Conservation (phyloP, 2,797 vertebrate species). For the Uromys caudimaculatus region DNA sequence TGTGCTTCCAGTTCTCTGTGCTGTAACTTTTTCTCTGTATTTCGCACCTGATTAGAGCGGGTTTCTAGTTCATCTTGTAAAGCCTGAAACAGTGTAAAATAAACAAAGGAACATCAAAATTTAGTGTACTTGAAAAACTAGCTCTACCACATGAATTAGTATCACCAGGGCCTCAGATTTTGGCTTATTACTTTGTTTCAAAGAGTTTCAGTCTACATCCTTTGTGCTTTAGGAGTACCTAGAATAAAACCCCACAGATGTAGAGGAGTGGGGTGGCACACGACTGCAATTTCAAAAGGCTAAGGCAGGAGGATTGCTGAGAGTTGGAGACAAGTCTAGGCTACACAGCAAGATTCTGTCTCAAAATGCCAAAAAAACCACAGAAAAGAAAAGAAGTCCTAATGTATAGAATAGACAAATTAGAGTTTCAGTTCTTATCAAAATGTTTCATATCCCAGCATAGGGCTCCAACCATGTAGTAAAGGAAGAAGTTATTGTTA, state of each 20-base stretch:
- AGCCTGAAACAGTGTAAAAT: conserved; percentile 86
- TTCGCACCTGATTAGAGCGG: conserved; percentile 87
- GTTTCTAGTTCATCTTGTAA: conserved; percentile 92
- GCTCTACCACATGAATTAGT: neutral
- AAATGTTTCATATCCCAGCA: conserved; percentile 1
- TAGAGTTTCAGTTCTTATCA: conserved; percentile 37
- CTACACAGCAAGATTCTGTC: neutral
- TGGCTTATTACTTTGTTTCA: neutral
- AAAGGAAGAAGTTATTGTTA: neutral
- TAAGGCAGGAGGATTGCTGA: neutral
- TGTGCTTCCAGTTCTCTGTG: conserved; percentile 91
- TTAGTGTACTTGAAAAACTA: neutral
- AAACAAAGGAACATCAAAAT: conserved; percentile 56
- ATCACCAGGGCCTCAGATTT: neutral
- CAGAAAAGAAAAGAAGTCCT: neutral
- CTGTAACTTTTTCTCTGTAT: conserved; percentile 91
- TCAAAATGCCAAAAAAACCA: neutral
- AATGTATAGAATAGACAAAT: neutral
- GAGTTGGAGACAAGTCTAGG: neutral
- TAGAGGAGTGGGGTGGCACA: neutral
- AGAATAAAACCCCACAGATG: neutral
- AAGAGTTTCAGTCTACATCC: neutral
- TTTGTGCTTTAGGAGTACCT: neutral
- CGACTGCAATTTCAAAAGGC: neutral
- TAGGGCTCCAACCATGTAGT: neutral